Evolutionary conservation across 2,113 vertebrate species (phyloP).

Genomic region (Sorex araneus): DNA sequence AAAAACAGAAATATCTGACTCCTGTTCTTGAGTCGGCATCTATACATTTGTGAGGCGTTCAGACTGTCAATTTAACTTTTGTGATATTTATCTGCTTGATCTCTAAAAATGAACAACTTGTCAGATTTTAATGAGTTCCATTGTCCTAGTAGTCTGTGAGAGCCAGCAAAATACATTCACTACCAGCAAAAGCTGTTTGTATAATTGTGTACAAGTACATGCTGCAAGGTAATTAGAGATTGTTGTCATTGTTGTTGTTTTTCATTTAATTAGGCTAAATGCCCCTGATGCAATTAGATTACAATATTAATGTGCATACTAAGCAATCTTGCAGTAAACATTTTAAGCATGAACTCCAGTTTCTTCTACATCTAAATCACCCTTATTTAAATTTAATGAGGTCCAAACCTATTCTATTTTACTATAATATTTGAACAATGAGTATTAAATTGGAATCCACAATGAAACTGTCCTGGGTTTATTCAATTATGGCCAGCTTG

Average conservation of each 20-base stretch:
- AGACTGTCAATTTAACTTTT: background rate
- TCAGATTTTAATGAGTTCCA: conserved; percentile 31
- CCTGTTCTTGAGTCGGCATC: background rate
- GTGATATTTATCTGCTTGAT: conserved; percentile 32
- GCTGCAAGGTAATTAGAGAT: conserved; percentile 22
- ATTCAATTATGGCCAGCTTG: background rate
- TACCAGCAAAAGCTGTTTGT: background rate
- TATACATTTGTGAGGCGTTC: background rate
- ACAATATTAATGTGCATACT: conserved; percentile 55
- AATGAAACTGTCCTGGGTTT: background rate
- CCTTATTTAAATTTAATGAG: conserved; percentile 49
- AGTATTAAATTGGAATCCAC: background rate
- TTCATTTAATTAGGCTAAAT: conserved; percentile 63
- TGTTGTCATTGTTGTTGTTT: background rate
- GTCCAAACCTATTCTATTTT: background rate
- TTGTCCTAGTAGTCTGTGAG: background rate
- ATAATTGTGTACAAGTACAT: background rate
- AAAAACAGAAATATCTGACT: conserved; percentile 19
- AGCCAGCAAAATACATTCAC: conserved; percentile 19
- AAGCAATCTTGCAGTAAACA: background rate
- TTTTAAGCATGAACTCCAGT: conserved; percentile 47
- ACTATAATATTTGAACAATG: background rate
- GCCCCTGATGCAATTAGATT: conserved; percentile 21
- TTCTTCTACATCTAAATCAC: conserved; percentile 38
- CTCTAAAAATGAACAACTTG: conserved; percentile 43